Conservation (phyloP, 2,113 vertebrate genomes). For the Periophthalmus modestus region DNA sequence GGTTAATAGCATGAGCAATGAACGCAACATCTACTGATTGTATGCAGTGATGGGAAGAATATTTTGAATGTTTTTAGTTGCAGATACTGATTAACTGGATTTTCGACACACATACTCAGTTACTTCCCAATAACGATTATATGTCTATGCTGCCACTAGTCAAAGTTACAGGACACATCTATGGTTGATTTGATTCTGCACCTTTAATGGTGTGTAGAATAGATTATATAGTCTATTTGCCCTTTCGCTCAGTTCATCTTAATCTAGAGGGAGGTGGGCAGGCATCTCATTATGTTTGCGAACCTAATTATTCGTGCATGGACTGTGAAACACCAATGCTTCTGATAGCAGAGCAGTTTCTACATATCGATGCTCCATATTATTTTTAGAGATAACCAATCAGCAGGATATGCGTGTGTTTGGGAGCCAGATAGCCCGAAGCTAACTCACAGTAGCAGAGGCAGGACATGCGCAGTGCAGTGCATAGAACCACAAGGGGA, state of each 20-base stretch:
- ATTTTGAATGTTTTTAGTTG: too few species aligned
- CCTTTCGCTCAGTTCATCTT: background rate
- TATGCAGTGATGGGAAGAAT: too few species aligned
- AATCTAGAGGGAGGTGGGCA: background rate
- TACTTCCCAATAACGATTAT: too few species aligned
- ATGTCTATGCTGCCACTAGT: too few species aligned
- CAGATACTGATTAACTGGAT: too few species aligned
- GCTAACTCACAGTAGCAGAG: background rate
- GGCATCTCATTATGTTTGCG: background rate
- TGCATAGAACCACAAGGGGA: background rate
- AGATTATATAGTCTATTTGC: background rate
- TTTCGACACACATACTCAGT: too few species aligned
- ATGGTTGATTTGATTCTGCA: too few species aligned
- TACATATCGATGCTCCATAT: background rate
- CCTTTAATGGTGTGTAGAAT: background rate
- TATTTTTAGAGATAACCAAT: background rate
- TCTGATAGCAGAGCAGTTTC: background rate
- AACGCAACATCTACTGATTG: too few species aligned
- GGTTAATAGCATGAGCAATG: too few species aligned
- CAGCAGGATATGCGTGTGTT: background rate
- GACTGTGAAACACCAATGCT: background rate
- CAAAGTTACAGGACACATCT: too few species aligned
- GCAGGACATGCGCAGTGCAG: background rate
- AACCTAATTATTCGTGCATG: background rate
- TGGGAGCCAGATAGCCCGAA: background rate